Evolutionary conservation across 2,113 vertebrate genomes (phyloP).

Genomic region (Gymnocephalus cernua): DNA sequence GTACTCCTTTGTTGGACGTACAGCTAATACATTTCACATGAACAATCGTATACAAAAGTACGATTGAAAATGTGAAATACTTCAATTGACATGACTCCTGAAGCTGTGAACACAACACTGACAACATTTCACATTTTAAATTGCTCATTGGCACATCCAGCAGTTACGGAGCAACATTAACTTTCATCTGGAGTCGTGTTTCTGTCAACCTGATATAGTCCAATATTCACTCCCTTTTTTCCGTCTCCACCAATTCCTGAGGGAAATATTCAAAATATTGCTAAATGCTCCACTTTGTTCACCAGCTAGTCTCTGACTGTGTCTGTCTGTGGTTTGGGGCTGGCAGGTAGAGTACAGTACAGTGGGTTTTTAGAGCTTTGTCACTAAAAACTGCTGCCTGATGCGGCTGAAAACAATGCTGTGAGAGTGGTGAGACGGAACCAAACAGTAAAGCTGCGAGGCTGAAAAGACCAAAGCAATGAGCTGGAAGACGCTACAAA

Average conservation of each 20-base stretch:
- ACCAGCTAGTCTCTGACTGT: too few relatives aligned
- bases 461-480: too few relatives aligned
- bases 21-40: background rate
- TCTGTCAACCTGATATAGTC: background rate
- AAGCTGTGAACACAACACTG: background rate
- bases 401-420: too few relatives aligned
- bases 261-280: background rate
- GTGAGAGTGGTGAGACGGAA: too few relatives aligned
- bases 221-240: background rate
- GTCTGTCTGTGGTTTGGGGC: too few relatives aligned
- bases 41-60: background rate
- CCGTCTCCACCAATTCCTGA: background rate
- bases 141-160: background rate
- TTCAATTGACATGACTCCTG: too few relatives aligned
- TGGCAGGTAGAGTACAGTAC: too few relatives aligned
- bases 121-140: background rate
- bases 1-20: background rate
- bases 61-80: background rate
- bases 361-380: too few relatives aligned
- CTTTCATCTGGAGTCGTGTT: background rate
- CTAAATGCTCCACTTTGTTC: background rate
- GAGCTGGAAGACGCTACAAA: too few relatives aligned
- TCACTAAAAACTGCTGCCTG: too few relatives aligned
- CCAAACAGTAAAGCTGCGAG: too few relatives aligned
- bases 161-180: background rate